These are phyloP conservation scores for Leuctra nigra DNA, from an alignment of 2,888 invertebrate genomes.

Conservation along the genomic window DNA sequence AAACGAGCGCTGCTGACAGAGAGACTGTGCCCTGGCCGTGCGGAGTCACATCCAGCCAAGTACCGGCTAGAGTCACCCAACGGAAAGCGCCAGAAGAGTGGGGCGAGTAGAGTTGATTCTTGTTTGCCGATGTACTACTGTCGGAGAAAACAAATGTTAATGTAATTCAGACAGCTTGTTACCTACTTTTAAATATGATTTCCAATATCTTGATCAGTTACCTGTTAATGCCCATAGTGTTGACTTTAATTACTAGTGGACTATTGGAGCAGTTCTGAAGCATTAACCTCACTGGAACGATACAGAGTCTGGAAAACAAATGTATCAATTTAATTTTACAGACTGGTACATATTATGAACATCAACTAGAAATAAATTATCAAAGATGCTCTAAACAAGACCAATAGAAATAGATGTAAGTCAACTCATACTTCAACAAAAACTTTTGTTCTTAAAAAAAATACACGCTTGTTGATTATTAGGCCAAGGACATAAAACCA, in stretches of 20 bases:
- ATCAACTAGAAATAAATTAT: too few species aligned
- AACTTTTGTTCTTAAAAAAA: too few species aligned
- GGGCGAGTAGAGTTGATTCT: constrained; percentile 38
- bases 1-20: constrained; percentile 53
- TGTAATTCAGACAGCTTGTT: background rate
- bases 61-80: constrained; percentile 42
- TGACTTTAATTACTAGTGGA: constrained; percentile 52
- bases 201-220: constrained; percentile 35
- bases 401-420: too few species aligned
- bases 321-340: too few species aligned
- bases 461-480: too few species aligned
- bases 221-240: constrained; percentile 54
- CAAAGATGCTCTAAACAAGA: too few species aligned
- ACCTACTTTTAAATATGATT: background rate
- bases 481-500: too few species aligned
- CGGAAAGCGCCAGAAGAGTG: constrained; percentile 41
- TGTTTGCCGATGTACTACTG: constrained; percentile 33
- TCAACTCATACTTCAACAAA: too few species aligned
- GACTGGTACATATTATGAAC: too few species aligned
- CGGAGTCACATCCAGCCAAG: constrained; percentile 43
- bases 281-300: constrained; percentile 59
- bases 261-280: constrained; percentile 59
- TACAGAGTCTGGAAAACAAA: constrained; percentile 46
- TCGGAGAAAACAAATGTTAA: background rate
- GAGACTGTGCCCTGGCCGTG: constrained; percentile 48